These are phyloP conservation scores for Erinaceus europaeus DNA, from an alignment of 2,113 vertebrate species.

Conservation along the genomic window DNA sequence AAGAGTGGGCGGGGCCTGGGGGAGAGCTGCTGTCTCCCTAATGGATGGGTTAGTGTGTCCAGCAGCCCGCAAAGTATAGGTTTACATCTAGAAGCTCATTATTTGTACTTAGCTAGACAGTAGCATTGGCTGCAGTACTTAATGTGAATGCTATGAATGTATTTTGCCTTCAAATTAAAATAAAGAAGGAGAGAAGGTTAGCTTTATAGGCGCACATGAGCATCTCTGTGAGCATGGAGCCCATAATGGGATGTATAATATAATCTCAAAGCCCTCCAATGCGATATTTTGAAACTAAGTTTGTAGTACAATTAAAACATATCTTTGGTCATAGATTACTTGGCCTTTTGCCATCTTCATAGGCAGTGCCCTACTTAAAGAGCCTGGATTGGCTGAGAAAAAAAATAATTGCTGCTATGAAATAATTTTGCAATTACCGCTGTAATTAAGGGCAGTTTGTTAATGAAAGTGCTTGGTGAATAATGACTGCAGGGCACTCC, in stretches of 20 bases:
- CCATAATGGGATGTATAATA: constrained; percentile 34
- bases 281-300: constrained; percentile 44
- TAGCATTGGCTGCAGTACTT: constrained; percentile 52
- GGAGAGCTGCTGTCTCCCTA: not conserved
- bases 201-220: not conserved
- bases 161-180: constrained; percentile 63
- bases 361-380: constrained; percentile 77
- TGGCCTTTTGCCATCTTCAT: constrained; percentile 69
- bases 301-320: not conserved
- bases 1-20: not conserved
- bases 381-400: constrained; percentile 80
- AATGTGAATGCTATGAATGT: constrained; percentile 28
- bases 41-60: constrained; percentile 10
- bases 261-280: constrained; percentile 55
- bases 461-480: constrained; percentile 84
- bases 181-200: constrained; percentile 36
- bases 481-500: constrained; percentile 80
- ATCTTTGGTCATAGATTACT: constrained; percentile 61
- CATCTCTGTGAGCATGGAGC: not conserved
- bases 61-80: constrained; percentile 28
- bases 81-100: constrained; percentile 54
- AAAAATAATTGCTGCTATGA: constrained; percentile 83
- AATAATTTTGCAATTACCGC: constrained; percentile 85
- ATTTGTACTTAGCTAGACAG: constrained; percentile 62
- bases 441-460: constrained; percentile 89